Conservation (phyloP, 2,888 invertebrate species). For the Cantharis flavilabris region DNA sequence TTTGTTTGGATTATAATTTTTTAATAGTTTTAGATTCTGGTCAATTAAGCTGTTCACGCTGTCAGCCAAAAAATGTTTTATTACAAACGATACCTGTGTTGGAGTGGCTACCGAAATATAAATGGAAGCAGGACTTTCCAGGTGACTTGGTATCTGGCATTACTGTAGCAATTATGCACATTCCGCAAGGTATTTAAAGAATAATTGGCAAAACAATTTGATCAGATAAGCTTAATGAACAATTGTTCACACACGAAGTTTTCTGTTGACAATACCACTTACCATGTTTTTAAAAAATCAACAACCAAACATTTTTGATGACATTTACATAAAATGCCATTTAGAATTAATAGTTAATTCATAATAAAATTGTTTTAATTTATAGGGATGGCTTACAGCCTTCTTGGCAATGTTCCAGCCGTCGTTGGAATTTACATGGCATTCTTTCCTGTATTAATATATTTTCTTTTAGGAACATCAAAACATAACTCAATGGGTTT, state of each 20-base stretch:
- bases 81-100: constrained; percentile 59
- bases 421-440: constrained; percentile 63
- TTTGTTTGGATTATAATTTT: background rate
- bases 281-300: background rate
- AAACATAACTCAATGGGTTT: constrained; percentile 55
- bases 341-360: background rate
- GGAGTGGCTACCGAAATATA: constrained; percentile 67
- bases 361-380: background rate
- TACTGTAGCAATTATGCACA: constrained; percentile 84
- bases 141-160: constrained; percentile 81
- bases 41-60: constrained; percentile 22
- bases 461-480: constrained; percentile 53
- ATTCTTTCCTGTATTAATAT: constrained; percentile 59
- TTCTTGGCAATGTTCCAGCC: constrained; percentile 60
- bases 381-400: constrained; percentile 63
- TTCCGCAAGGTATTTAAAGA: constrained; percentile 70
- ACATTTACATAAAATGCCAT: background rate
- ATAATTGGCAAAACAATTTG: background rate
- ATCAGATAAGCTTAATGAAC: too few relatives aligned
- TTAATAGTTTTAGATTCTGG: constrained; percentile 20
- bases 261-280: background rate
- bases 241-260: too few relatives aligned
- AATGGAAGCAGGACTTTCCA: constrained; percentile 62
- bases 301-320: background rate
- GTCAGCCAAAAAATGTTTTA: constrained; percentile 33